Conservation (phyloP, 2,113 vertebrate species). For the Bucco capensis region DNA sequence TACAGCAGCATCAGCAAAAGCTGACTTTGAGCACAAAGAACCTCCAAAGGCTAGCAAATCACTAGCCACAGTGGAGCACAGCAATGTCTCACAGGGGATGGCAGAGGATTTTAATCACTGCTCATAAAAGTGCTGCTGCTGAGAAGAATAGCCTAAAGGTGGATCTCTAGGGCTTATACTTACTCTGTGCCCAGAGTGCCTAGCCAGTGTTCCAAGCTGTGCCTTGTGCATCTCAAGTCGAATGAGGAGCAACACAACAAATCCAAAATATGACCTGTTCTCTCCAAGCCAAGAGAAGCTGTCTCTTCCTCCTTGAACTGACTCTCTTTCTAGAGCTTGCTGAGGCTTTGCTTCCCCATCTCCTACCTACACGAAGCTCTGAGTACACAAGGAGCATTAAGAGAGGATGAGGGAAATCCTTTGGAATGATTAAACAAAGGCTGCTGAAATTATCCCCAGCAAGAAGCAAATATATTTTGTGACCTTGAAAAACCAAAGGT, state of each 20-base stretch:
- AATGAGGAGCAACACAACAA: not conserved
- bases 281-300: not conserved
- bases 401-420: not conserved
- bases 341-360: not conserved
- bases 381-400: accelerated
- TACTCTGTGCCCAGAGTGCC: too few relatives aligned
- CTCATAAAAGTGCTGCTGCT: not conserved
- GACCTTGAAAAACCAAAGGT: constrained; percentile 31
- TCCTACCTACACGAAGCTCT: not conserved
- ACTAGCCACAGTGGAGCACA: not conserved
- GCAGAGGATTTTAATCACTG: not conserved
- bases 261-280: not conserved
- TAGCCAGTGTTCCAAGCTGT: not conserved
- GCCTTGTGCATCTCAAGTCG: not conserved
- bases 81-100: not conserved
- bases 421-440: constrained; percentile 22
- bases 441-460: constrained; percentile 4
- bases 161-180: accelerated
- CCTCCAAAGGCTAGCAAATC: not conserved
- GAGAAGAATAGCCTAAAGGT: not conserved
- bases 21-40: not conserved
- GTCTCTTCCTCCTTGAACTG: not conserved
- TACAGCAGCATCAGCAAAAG: constrained; percentile 4
- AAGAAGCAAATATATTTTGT: constrained; percentile 33
- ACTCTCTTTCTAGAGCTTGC: not conserved